A percentile compares a stretch with the other conserved stretches of the same genome.
These are phyloP conservation scores for Eristalis arbustorum DNA, from an alignment of 2,888 invertebrate species.

Conservation along the genomic window DNA sequence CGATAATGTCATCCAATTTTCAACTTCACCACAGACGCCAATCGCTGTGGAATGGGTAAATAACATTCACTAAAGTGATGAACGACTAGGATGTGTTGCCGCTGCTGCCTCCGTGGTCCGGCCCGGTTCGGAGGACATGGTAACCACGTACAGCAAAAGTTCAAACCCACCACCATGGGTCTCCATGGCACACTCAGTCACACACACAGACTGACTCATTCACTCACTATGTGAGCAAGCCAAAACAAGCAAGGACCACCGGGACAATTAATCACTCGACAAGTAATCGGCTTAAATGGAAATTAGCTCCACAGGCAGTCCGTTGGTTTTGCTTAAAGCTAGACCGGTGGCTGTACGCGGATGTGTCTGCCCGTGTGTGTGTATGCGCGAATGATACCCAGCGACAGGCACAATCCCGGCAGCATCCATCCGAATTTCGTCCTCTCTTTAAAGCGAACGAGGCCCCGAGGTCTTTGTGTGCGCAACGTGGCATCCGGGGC, in stretches of 20 bases:
- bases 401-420: conserved; percentile 5
- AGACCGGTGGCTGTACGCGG: conserved; percentile 32
- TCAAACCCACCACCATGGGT: conserved; percentile 21
- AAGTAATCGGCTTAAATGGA: conserved; percentile 73
- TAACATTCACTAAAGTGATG: conserved; percentile 46
- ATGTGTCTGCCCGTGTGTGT: not conserved
- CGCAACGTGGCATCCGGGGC: not conserved
- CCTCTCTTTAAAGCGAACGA: conserved; percentile 44
- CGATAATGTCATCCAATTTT: conserved; percentile 70
- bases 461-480: not conserved
- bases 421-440: conserved; percentile 33
- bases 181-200: not conserved
- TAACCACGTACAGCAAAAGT: conserved; percentile 44
- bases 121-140: conserved; percentile 6
- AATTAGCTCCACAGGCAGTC: conserved; percentile 72
- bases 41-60: conserved; percentile 31
- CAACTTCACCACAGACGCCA: conserved; percentile 49
- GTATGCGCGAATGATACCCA: not conserved
- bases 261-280: conserved; percentile 72
- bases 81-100: conserved; percentile 44
- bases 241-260: conserved; percentile 59
- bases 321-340: conserved; percentile 49
- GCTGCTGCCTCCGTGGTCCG: not conserved
- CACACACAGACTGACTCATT: conserved; percentile 3
- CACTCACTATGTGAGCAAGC: conserved; percentile 3